These are phyloP conservation scores for Halictus quadricinctus DNA, from an alignment of 2,888 invertebrate species.

Conservation along the genomic window DNA sequence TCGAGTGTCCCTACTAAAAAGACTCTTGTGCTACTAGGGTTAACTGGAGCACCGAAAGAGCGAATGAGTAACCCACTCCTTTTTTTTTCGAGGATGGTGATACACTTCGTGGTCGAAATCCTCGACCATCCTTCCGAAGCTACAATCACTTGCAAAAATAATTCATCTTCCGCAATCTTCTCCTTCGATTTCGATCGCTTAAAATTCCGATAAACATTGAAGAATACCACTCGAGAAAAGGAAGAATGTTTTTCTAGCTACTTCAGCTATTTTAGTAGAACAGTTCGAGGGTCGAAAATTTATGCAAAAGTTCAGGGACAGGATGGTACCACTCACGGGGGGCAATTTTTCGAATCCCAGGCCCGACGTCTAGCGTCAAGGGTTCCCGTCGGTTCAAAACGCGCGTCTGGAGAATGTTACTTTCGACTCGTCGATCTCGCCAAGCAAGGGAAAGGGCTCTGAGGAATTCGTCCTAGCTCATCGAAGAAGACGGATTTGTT, in stretches of 20 bases:
- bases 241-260: not conserved
- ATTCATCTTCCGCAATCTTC: not conserved
- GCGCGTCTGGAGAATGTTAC: conserved; percentile 78
- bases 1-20: conserved; percentile 8
- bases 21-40: conserved; percentile 10
- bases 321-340: conserved; percentile 24
- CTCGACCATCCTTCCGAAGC: not conserved
- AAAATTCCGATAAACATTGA: not conserved
- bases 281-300: not conserved
- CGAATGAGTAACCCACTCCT: conserved; percentile 1
- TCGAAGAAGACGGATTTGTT: conserved; percentile 74
- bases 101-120: not conserved
- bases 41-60: not conserved
- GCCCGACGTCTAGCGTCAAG: conserved; percentile 65
- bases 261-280: not conserved
- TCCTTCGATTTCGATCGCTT: not conserved
- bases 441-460: conserved; percentile 52
- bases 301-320: conserved; percentile 10
- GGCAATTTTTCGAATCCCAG: conserved; percentile 60
- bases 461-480: conserved; percentile 59
- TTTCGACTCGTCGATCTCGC: conserved; percentile 63
- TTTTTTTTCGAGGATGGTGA: not conserved
- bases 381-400: conserved; percentile 67
- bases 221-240: not conserved
- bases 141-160: not conserved